phyloP scores from a whole-genome alignment of 2,113 vertebrate species.

The human (Homo sapiens) region DNA sequence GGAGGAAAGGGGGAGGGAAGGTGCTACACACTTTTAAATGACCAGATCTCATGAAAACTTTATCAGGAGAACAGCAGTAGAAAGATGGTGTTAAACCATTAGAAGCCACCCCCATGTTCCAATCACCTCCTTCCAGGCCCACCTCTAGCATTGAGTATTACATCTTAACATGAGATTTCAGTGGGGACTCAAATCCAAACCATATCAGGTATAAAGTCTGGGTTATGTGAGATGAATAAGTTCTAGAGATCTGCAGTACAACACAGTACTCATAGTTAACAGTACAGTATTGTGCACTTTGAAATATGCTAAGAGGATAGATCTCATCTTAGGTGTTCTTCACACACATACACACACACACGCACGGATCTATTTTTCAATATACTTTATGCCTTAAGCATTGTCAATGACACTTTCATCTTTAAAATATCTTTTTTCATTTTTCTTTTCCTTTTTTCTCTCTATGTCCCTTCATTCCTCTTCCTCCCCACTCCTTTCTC shows the following conservation, averaged over 20 bases:
- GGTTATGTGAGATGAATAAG: not conserved
- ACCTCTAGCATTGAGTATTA: no score
- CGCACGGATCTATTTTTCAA: not conserved
- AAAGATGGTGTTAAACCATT: no score
- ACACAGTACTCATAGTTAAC: not conserved
- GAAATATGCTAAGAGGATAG: not conserved
- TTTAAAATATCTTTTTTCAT: not conserved
- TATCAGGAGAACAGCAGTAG: no score
- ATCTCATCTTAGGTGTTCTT: not conserved
- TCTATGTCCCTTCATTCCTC: not conserved
- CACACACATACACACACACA: not conserved
- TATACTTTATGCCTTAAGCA: not conserved
- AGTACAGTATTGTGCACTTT: not conserved
- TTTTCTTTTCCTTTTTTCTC: not conserved
- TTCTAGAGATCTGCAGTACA: not conserved
- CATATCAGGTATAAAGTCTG: not conserved
- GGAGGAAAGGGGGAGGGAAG: no score
- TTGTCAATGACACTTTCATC: not conserved
- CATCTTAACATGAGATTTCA: no score
- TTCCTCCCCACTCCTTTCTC: rapidly evolving
- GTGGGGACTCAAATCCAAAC: no score
- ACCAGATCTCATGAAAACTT: no score
- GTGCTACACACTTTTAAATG: no score
- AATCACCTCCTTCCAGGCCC: no score
- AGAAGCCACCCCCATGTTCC: no score